Base-by-base conservation (phyloP, 2,888 invertebrate species). In the Pelosia muscerda region DNA sequence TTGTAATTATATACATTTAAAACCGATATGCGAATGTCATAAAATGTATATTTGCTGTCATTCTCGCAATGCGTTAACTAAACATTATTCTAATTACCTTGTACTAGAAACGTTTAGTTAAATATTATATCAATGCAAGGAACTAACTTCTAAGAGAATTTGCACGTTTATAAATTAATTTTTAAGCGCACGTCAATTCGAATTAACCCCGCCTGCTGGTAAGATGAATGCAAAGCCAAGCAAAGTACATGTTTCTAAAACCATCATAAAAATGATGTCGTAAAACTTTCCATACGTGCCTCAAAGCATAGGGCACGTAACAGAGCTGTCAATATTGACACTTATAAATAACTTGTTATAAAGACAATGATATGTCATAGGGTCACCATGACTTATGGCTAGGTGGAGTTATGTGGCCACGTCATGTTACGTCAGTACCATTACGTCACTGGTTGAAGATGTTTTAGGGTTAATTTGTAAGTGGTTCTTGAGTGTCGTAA, bases 321-420 rank as follows among this genome's bases (percentile, higher is more conserved):
- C 28, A 19, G n/a, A 25, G 9, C 55, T 53, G 58, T 28, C 65
- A 59, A 34, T 59, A 65, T 65, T 65, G 59, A 59, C 65, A 59
- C 58, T 65, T 60, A 42, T 25, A 60, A 59, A 65, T 60, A 65
- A 25, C 49, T 54, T 55, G 59, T 38, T 55, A 38, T n/a, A 49
- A 26, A 58, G 31, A 65, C 65, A 65, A 65, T 55, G 38, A 54
- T 54, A 25, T 34, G 60, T 54, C 65, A 60, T 59, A 55, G 26
- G 65, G 54, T 60, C 60, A 60, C 19, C 25, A 25, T 28, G 28
- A 10, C 19, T 10, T 28, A 34, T 59, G 8, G 58, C 9, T 10
- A 58, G 34, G 57, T 22, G 49, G 10, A 34, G 19, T 57, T 42
- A 59, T 38, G 59, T 22, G 15, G 25, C 3, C 59, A 49, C 2